Conservation (phyloP, 2,113 vertebrate species). For the Upupa epops region DNA sequence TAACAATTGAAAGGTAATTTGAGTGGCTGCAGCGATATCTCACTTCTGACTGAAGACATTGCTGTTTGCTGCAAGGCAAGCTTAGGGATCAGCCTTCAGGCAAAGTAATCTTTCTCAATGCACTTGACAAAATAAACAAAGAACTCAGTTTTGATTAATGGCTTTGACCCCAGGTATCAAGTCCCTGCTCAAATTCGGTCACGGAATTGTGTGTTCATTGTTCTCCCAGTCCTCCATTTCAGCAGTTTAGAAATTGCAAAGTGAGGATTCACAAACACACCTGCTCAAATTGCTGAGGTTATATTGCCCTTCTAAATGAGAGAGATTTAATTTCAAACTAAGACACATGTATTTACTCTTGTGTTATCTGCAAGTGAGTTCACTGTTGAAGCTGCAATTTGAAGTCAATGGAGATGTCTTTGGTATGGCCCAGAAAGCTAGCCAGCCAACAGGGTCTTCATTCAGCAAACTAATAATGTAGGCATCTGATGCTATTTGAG, state of each 20-base stretch:
- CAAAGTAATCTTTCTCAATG: constrained; percentile 4
- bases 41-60: neutral
- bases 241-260: neutral
- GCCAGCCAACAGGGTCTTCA: neutral
- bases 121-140: constrained; percentile 51
- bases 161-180: constrained; percentile 16
- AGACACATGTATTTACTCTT: neutral
- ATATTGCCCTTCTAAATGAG: neutral
- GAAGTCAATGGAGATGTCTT: neutral
- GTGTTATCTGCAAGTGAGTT: neutral
- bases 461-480: neutral
- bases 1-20: constrained; percentile 20
- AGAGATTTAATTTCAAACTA: neutral
- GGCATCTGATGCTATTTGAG: neutral
- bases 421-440: neutral
- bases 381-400: neutral
- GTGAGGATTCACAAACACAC: neutral
- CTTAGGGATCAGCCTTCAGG: neutral
- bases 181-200: neutral
- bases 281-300: neutral
- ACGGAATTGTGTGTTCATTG: neutral
- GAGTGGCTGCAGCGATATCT: neutral
- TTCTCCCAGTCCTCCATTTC: neutral
- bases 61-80: neutral
- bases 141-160: constrained; percentile 19